Evolutionary conservation across 2,888 invertebrate genomes (phyloP), one percentile per base, ranked within the genome.

Genomic region (Lacanobia oleracea): DNA sequence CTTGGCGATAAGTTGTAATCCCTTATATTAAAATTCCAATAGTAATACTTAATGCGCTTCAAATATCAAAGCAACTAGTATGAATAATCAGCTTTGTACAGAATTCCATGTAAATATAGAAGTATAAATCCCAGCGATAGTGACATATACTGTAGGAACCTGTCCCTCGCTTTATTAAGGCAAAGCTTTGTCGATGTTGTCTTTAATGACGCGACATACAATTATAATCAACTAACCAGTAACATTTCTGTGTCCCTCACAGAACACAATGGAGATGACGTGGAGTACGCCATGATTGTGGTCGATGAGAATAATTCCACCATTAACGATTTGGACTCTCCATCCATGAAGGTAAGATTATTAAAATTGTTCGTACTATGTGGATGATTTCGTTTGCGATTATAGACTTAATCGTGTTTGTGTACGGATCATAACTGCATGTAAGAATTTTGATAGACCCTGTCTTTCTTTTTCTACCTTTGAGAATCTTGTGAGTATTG

Each of bases 241-340:
- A 40, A 60, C 60, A 77, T 86, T 75, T 85, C 77, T 88, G 56
- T 85, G 69, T 82, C 84, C 82, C 84, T 84, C 84, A 43, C 95
- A 94, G 95, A 96, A 83, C 95, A 96, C 91, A 96, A 96, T 73
- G 97, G 97, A 72, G 98, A 98, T 91, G 98, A 98, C 90, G 97
- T 97, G 75, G 98, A 98, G 90, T 98, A 98, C 92, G 98, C 98
- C 90, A 98, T 98, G 87, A 98, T 98, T 90, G 98, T 98, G 79
- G 98, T 98, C 88, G 98, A 98, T 90, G 98, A 98, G 91, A 98
- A 98, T 91, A 98, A 98, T 96, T 98, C 98, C 1, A 98, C 98
- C 18, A 95, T 98, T 84, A 97, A 98, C 64, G 98, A 98, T 88
- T 97, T 98, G 91, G 98, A 98, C 89, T 97, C 98, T 23, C 98